Evolutionary conservation across 2,888 invertebrate genomes (phyloP).

Genomic region (Pocota personata): DNA sequence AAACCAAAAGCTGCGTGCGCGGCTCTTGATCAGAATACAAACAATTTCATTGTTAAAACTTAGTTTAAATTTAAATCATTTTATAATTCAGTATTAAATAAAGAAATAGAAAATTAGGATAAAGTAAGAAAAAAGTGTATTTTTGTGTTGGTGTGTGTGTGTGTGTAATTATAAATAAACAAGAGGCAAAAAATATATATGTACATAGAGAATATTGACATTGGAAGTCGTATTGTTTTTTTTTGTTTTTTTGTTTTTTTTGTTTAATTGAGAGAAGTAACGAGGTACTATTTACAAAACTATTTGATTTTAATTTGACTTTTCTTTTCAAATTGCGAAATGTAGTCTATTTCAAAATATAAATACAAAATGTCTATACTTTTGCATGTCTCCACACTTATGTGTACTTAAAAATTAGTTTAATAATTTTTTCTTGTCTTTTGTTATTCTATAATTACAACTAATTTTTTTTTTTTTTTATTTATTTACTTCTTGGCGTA

Average conservation of each 20-base stretch:
- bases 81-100: conserved; percentile 57
- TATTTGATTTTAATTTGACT: conserved; percentile 53
- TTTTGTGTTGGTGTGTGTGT: conserved; percentile 2
- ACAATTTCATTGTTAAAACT: conserved; percentile 72
- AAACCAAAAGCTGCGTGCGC: conserved; percentile 28
- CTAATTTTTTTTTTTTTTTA: conserved; percentile 29
- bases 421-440: conserved; percentile 59
- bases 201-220: conserved; percentile 57
- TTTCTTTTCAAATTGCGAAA: conserved; percentile 25
- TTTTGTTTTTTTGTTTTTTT: no score
- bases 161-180: conserved; percentile 64
- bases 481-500: conserved; percentile 46
- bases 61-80: conserved; percentile 44
- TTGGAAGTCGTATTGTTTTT: conserved; percentile 16
- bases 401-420: conserved; percentile 34
- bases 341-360: conserved; percentile 43
- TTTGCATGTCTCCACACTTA: conserved; percentile 31
- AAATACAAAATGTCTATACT: conserved; percentile 48
- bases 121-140: not conserved
- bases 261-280: conserved; percentile 37
- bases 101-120: conserved; percentile 22
- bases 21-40: conserved; percentile 57
- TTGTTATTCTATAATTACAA: conserved; percentile 66
- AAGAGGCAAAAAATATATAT: conserved; percentile 56
- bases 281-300: conserved; percentile 59